Base-by-base conservation (phyloP, 2,888 invertebrate species). In the Dermolepida albohirtum region DNA sequence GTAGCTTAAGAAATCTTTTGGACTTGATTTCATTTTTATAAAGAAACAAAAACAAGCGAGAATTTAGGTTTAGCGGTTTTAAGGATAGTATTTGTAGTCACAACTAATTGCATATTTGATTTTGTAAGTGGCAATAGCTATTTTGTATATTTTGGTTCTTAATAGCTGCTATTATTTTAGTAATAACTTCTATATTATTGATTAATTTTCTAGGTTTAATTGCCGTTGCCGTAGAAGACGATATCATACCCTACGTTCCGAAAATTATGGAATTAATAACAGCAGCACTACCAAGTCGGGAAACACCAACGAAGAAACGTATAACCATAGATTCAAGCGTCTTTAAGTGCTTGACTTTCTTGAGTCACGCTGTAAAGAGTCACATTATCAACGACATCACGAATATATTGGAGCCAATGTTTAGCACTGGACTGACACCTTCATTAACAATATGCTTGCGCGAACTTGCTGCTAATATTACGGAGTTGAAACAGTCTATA, bases 261-360 rank as follows among this genome's bases (percentile, higher is more conserved):
- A 89, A 89, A 77, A 94, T 97, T 68, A 94, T 97, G 92, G 93
- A 94, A 76, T 88, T 74, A 12, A 73, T 76, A 47, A 76, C 73
- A 50, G 57, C 71, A 44, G 71, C 75, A 6, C 69, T 84, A 16
- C 96, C 97, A 0, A 86, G 92, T 0, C 88, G 91, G 77, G 94
- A 95, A 74, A 87, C 89, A 0, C 88, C 92, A 17, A 90, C 89
- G 68, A 95, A 94, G 79, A 93, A 93, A 77, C 88, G 91, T 71
- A 82, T 87, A 2, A 85, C 87, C 27, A 87, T 93, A 57, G 97
- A 98, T 79, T 93, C 96, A 0, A 91, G 95, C 0, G 93, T 98
- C 55, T 98, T 97, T 82, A 92, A 94, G 29, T 98, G 97, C 81
- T 92, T 99, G 17, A 96, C 96, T 29, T 87, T 98, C 73, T 83